Evolutionary conservation across 2,113 vertebrate species (phyloP), one percentile per base, ranked within the genome.

Genomic region (Ceratotherium simum): DNA sequence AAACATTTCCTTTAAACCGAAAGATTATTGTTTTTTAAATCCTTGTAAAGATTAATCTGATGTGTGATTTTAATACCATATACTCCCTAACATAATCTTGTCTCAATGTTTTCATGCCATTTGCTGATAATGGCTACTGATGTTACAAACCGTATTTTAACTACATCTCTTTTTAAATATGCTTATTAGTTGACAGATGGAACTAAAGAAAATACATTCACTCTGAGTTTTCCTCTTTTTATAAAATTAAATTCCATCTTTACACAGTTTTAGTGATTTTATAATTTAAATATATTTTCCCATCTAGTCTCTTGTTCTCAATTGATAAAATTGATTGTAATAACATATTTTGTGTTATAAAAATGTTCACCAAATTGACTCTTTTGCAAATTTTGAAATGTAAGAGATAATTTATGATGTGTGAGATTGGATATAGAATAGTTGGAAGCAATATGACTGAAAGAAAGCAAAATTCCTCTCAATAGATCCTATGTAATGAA

Each of bases 351-450:
- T 73, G 1, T 65, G 95, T 8, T 76, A 72, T 67, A 48, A 87
- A 21, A 51, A 9, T 36, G 72, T 73, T 96, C 29, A 12, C 16
- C 29, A 93, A 83, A 88, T 65, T 67, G n/a, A 33, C 33, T 82
- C 42, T 62, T 86, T 62, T 36, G 58, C 23, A 69, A 85, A 72
- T 78, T 95, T 36, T 72, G 46, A 93, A 95, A 91, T 82, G 25
- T 85, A 93, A 81, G 17, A 81, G 29, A 70, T 79, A 94, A 72
- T 95, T 97, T 91, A 89, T 89, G 62, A 92, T 56, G 64, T 85
- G 56, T 85, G 42, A 98, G 48, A 36, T 3, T 69, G 33, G 46
- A 80, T 62, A 6, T 58, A 65, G 60, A 54, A 64, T 4, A 95
- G 17, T 36, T 91, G 23, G 29, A 96, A 84, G 39, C 5, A 90